A percentile compares a stretch with the other conserved stretches of the same genome.
These are phyloP conservation scores for Gambusia holbrooki DNA, from an alignment of 2,113 vertebrate species.

Conservation along the genomic window DNA sequence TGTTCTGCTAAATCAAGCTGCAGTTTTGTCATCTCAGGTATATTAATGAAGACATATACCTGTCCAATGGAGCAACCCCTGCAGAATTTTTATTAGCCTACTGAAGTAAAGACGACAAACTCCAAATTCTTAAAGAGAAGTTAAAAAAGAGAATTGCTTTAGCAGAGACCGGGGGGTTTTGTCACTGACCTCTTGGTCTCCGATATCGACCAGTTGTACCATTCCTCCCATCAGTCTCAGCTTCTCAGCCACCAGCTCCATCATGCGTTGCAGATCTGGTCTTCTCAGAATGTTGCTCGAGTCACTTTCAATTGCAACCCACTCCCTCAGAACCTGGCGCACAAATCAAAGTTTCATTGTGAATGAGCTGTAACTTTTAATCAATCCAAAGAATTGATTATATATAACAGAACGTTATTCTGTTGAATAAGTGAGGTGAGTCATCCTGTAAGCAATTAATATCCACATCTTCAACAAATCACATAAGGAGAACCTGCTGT, in stretches of 20 bases:
- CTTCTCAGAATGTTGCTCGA: conserved; percentile 84
- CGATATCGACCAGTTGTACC: conserved; percentile 79
- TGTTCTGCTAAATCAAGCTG: conserved; percentile 28
- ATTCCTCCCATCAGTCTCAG: conserved; percentile 82
- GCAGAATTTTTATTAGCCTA: conserved; percentile 2
- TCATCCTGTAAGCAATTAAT: too few species aligned
- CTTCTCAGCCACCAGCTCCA: conserved; percentile 77
- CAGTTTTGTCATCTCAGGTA: conserved; percentile 28
- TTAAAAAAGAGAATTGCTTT: neutral
- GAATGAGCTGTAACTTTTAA: neutral
- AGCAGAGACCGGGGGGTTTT: neutral
- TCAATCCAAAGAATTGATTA: neutral
- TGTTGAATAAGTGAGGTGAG: neutral
- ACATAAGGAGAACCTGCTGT: too few species aligned
- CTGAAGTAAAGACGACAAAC: neutral
- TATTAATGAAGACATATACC: conserved; percentile 28
- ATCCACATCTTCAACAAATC: too few species aligned
- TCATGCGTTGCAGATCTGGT: conserved; percentile 83
- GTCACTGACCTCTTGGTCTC: conserved; percentile 82
- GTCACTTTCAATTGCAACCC: conserved; percentile 89
- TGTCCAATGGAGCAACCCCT: neutral
- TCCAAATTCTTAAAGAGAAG: conserved; percentile 2
- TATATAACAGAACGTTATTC: neutral
- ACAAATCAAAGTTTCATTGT: neutral
- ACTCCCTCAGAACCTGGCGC: conserved; percentile 83